Percentiles rank a stretch among this genome's conserved stretches.
Evolutionary conservation across 2,888 invertebrate genomes (phyloP).

Genomic region (Andrena hattorfiana): DNA sequence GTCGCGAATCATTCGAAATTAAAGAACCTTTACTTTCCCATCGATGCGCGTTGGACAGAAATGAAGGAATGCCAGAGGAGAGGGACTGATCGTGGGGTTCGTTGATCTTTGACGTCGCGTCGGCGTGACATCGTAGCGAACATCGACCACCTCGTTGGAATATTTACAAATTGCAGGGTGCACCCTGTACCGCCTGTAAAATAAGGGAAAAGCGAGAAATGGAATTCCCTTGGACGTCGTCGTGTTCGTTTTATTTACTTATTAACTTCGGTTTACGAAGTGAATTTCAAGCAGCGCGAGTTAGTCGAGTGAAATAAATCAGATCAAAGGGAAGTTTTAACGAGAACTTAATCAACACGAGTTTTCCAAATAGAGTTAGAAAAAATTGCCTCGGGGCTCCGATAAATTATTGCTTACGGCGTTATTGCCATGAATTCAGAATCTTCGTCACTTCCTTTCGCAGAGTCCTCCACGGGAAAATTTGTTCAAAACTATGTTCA

Average conservation of each 20-base stretch:
- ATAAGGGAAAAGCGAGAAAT: conserved; percentile 6
- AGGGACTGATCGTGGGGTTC: too few relatives aligned
- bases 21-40: too few relatives aligned
- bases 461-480: conserved; percentile 37
- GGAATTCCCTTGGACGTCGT: conserved; percentile 23
- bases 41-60: too few relatives aligned
- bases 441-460: neutral
- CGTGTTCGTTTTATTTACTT: conserved; percentile 32
- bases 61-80: too few relatives aligned
- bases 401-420: conserved; percentile 35
- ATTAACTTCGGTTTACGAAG: conserved; percentile 25
- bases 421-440: conserved; percentile 2
- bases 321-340: conserved; percentile 45
- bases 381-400: neutral
- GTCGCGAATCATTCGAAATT: neutral
- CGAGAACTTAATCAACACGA: conserved; percentile 45
- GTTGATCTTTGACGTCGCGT: neutral
- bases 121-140: neutral
- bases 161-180: neutral
- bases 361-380: conserved; percentile 18
- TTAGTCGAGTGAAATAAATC: conserved; percentile 31
- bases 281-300: conserved; percentile 35
- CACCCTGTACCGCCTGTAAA: neutral
- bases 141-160: neutral
- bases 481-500: conserved; percentile 18